Evolutionary conservation across 1,140 invertebrate species (phyloP), one percentile per base, ranked within the genome.

Genomic region (Heliconius nattereri): DNA sequence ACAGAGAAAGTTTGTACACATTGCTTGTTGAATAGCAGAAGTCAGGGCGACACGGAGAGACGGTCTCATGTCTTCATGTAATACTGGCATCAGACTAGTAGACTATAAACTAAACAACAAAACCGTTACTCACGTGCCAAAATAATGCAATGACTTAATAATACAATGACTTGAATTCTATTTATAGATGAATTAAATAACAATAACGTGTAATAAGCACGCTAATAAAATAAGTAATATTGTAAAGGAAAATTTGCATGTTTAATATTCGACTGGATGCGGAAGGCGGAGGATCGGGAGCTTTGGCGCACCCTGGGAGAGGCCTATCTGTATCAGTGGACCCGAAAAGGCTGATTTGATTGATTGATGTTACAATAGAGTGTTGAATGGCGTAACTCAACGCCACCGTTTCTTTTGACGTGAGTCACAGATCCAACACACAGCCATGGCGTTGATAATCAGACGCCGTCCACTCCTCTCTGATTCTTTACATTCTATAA

Each of bases 81-180:
- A 45, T 20, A 52, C 5, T 20, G 19, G 6, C 16, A 20, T 52
- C 49, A 57, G n/a, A 57, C 11, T 3, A 26, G 11, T 66, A 26
- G 9, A 57, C 54, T 23, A 57, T 60, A 9, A 26, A 66, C 13
- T 66, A 26, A 13, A 66, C 19, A 8, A 26, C 23, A 66, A 26
- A 66, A 66, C 11, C 60, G 23, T 66, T 66, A 66, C 23, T 66
- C 60, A 66, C 26, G 13, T n/a, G 23, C 60, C 23, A 29, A 66
- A 66, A 66, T 66, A 66, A 66, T 66, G 11, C 60, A 66, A n/a
- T 66, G 60, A 66, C 60, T 66, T 66, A 66, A 66, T 66, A 29
- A 66, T 26, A 66, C 60, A 16, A 66, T 66, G 60, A 66, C 60
- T 66, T 26, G 1, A n/a, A 26, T 66, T 66, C 60, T 66, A 66